Percentiles rank a stretch among this genome's conserved stretches.
Conservation (phyloP, 2,888 invertebrate genomes). For the Dryococelus australis region DNA sequence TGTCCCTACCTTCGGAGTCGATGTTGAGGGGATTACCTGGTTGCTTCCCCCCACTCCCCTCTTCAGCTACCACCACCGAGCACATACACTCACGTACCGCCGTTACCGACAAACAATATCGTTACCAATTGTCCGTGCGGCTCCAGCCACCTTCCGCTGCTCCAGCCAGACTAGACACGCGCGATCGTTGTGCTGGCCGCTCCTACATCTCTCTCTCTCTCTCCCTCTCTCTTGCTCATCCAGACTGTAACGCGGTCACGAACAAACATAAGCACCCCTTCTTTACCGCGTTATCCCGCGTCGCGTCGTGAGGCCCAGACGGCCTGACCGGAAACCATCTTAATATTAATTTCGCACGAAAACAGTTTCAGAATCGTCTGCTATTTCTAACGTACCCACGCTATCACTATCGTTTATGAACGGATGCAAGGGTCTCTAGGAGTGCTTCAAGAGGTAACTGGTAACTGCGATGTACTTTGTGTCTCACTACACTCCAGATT, state of each 20-base stretch:
- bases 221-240: background rate
- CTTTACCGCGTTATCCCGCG: background rate
- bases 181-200: too few relatives aligned
- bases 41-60: background rate
- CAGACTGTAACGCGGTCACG: background rate
- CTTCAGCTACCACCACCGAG: background rate
- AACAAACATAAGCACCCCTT: background rate
- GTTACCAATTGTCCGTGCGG: background rate
- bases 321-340: background rate
- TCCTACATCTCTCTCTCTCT: background rate
- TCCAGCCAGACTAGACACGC: too few relatives aligned
- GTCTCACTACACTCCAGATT: too few relatives aligned
- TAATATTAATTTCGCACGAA: too few relatives aligned
- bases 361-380: too few relatives aligned
- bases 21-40: conserved; percentile 5
- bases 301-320: background rate
- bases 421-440: too few relatives aligned
- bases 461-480: too few relatives aligned
- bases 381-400: too few relatives aligned
- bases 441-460: too few relatives aligned
- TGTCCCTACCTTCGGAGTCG: background rate
- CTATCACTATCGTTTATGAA: too few relatives aligned
- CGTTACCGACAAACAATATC: conserved; percentile 2
- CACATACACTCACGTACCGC: background rate
- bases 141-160: background rate